Evolutionary conservation across 2,888 invertebrate genomes (phyloP), one percentile per base, ranked within the genome.

Genomic region (Agrenia bidenticulata): DNA sequence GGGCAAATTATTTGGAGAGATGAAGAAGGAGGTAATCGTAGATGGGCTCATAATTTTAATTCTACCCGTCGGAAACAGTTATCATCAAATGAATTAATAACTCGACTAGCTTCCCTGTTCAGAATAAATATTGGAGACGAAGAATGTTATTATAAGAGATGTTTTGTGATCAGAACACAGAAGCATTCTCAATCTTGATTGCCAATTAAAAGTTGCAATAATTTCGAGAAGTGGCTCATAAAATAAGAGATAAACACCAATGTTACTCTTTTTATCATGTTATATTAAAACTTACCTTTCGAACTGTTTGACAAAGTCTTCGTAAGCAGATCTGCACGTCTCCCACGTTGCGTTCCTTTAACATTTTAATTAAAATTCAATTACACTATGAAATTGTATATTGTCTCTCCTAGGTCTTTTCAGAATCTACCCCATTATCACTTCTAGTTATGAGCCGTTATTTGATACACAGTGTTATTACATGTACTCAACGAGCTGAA

Each of bases 281-380:
- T 61, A 64, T 60, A 64, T 41, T 57, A 63, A 60, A 67, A 81
- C 89, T 85, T 88, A 92, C 89, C 94, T 90, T 86, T 93, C 93
- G 80, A 94, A 87, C 82, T 93, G 93, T 85, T 93, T 94, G 77
- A 93, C 92, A 82, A 94, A 92, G 83, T 94, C 93, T 83, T 93
- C 94, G 82, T 94, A 94, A 77, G 92, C 92, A 75, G 92, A 92
- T 82, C 92, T 87, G 85, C 93, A 93, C 83, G 93, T 93, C 85
- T 94, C 93, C 93, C 93, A 93, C 80, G 93, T 91, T 78, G 90
- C 90, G 80, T 90, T 76, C 75, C 77, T 77, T 64, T 41, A 76
- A 75, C 71, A 74, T 73, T 74, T 69, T 73, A 76, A 76, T 76
- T 76, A 76, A 75, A 75, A 75, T 75, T 75, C 74, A 76, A 76